Conservation (phyloP, 2,113 vertebrate genomes). For the Gallinago media region DNA sequence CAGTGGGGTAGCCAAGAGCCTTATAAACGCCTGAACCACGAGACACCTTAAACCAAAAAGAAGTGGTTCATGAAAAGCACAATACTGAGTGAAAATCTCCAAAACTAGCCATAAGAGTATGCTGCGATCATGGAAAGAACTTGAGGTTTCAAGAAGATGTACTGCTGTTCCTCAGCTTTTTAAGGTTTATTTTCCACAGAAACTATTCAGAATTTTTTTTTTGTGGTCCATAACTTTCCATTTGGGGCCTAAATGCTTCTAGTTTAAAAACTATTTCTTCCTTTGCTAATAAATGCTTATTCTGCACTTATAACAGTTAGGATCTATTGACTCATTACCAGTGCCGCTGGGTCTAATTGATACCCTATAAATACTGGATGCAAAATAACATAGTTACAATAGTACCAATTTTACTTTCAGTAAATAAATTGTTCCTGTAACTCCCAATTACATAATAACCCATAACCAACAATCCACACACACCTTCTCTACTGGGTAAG, state of each 20-base stretch:
- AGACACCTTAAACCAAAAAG: background rate
- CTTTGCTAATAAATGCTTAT: background rate
- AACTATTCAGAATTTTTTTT: background rate
- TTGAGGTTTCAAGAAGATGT: background rate
- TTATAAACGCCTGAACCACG: background rate
- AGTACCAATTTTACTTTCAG: background rate
- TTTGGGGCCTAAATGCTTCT: background rate
- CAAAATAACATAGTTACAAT: background rate
- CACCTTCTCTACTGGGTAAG: background rate
- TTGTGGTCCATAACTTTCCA: rapidly evolving
- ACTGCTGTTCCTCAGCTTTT: background rate
- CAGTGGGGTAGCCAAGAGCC: background rate
- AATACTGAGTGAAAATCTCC: background rate
- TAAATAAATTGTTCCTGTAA: background rate
- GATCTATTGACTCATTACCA: background rate
- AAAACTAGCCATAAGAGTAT: background rate
- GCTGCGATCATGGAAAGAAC: background rate
- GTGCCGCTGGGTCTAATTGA: background rate
- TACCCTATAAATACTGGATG: background rate
- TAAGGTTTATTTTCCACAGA: background rate
- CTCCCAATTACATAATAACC: background rate
- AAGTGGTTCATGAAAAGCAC: background rate
- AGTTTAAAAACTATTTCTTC: background rate
- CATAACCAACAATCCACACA: background rate
- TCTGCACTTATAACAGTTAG: background rate